Base-by-base conservation (phyloP, 1,140 invertebrate species). In the Zaprionus camerounensis region DNA sequence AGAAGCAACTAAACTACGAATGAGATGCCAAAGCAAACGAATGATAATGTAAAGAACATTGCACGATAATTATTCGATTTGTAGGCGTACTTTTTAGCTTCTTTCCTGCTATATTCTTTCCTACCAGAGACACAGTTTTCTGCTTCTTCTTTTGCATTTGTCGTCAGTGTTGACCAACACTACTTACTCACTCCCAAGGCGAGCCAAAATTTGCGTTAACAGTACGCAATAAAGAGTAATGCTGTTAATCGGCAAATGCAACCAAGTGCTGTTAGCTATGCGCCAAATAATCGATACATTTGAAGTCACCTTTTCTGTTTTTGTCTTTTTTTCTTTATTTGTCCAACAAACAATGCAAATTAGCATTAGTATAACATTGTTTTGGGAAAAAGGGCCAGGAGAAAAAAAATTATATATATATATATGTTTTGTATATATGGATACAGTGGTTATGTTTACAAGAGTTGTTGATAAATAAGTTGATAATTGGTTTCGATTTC, bases 1-100 rank as follows among this genome's bases (percentile, higher is more conserved):
- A 76, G 69, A 76, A 56, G 73, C 69, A 77, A 77, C 74, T 77
- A 77, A 72, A 67, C 28, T 63, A 77, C 70, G 74, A 77, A 77
- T 73, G 49, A 56, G 62, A 57, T 77, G 70, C 63, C 24, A 72
- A 72, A 77, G 63, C 70, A 72, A 65, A 77, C 63, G 74, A 77
- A 67, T 77, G 76, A 70, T 70, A 70, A 78, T 69, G 36, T 70
- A 75, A 75, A 78, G 74, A 77, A 78, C 76, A 78, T 78, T 78
- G 76, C 55, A 75, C 74, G 74, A 77, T 77, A 77, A 73, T 72
- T 77, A 77, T 77, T 77, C 74, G 74, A 77, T 77, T 77, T 62
- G 62, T 72, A 72, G 74, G 73, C 56, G 73, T 76, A 76, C 69
- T 51, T 66, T 71, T 71, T 55, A 57, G 67, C 67, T 71, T 61